Evolutionary conservation across 1,140 invertebrate species (phyloP), one percentile per base, ranked within the genome.

Genomic region (Batillaria attramentaria): DNA sequence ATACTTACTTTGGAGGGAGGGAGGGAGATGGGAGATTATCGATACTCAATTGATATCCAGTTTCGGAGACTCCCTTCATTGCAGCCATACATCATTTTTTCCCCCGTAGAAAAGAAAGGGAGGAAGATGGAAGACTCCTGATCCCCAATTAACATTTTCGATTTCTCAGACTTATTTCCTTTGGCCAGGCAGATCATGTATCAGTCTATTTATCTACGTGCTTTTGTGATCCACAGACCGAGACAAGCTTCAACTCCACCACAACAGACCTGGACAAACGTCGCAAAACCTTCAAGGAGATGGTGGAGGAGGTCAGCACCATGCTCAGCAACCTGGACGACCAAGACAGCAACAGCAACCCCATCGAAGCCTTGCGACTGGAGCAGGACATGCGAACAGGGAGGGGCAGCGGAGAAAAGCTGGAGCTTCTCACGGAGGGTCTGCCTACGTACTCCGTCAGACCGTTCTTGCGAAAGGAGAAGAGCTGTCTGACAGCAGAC

Each of bases 361-460:
- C 10, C 28, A 46, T 50, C 6, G 8, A 33, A 10, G 70, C 70
- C 28, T 42, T 72, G 3, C 42, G 20, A 0, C 20, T 72, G 43
- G 70, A 72, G 31, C 70, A 42, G 3, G 70, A 72, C 43, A 31
- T 72, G 42, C 70, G 70, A 42, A 72, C 42, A 16, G 70, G 70
- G 28, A 42, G 70, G 3, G 70, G 70, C 70, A 72, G 54, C n/a
- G 70, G 70, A 28, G 70, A 72, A 46, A 54, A 72, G 42, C 70
- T 72, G 42, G 70, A 72, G 31, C 46, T 24, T 42, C 70, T 72
- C 42, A 72, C 70, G n/a, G 70, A 72, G 37, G 28, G 70, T 13
- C 46, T 72, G 70, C 70, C 70, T 3, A 31, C 18, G 2, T 72
- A 31, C 42, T 54, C 70, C 2, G 42, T 72, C 24, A 28, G 3